Base-by-base conservation (phyloP, 2,888 invertebrate genomes). In the Lacanobia wlatinum region DNA sequence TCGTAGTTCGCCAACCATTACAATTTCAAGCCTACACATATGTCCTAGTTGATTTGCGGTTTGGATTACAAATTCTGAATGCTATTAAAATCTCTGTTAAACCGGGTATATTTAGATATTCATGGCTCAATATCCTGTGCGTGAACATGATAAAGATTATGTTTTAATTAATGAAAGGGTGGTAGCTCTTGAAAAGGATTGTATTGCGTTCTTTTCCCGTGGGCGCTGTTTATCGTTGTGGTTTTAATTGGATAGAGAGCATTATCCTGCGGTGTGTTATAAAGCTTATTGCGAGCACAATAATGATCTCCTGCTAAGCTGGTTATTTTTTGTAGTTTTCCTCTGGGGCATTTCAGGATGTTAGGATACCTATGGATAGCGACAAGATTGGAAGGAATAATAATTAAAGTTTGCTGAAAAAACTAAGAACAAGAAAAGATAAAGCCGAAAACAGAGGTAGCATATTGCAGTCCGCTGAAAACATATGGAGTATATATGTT, bases 121-220 rank as follows among this genome's bases (percentile, higher is more conserved):
- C 50, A 61, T n/a, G 9, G 8, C 38, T 52, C n/a, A 70, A 64
- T 65, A 77, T 70, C 43, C 64, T 61, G 77, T 58, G 46, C 21
- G 14, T 7, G 16, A 52, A 23, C 12, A 16, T 52, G 38, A 40
- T 61, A 21, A 50, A 55, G 60, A 77, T 70, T 43, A 60, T 46
- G 38, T 76, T 76, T 50, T 64, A 50, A 76, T 70, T 52, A 60
- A 61, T 64, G n/a, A 28, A 40, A 64, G 8, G 9, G 1, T 60
- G 34, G 43, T 40, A 14, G 21, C 48, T n/a, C 48, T 48, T 23
- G 0, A 18, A 48, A 65, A 48, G 60, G 65, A 74, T 62, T 56
- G 14, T n/a, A 66, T 63, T 34, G 9, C 34, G 12, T 48, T 62
- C 58, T 62, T 76, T 62, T 21, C 74, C 58, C 69, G 28, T 10